A percentile compares a stretch with the other conserved stretches of the same genome.
Conservation (phyloP, 2,797 vertebrate species). For the Pithecia hirsuta region DNA sequence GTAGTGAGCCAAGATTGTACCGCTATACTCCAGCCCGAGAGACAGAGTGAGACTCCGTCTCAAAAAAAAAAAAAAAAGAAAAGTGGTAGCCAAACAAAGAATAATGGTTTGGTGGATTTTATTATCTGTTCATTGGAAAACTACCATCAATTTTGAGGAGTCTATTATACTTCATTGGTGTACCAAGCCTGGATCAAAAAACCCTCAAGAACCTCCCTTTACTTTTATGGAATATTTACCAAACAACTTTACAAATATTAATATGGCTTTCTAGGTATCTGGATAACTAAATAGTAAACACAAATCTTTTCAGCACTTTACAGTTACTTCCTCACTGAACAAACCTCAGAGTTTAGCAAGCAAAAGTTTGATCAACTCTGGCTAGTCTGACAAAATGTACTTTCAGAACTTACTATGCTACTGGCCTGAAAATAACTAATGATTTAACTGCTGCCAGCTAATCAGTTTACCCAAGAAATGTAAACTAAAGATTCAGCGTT, state of each 20-base stretch:
- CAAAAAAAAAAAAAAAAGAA: background rate
- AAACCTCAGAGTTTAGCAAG: conserved; percentile 39
- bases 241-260: background rate
- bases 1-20: too few species aligned
- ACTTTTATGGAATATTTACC: background rate
- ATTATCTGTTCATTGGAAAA: background rate
- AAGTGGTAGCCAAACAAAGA: background rate
- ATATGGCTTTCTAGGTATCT: background rate
- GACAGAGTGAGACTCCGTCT: too few species aligned
- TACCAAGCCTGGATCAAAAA: background rate
- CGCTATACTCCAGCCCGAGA: too few species aligned
- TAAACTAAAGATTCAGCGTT: background rate
- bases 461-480: background rate
- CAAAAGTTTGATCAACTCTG: conserved; percentile 31
- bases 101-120: background rate
- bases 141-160: background rate
- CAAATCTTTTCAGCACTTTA: background rate
- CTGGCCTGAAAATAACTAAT: conserved; percentile 28
- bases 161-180: background rate
- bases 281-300: background rate
- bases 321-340: background rate
- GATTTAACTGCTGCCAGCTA: background rate
- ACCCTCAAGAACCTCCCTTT: background rate
- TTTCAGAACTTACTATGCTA: conserved; percentile 11
- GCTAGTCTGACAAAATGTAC: conserved; percentile 26